A percentile compares a stretch with the other conserved stretches of the same genome.
These are phyloP conservation scores for Ophion ventricosus DNA, from an alignment of 2,888 invertebrate species.

Conservation along the genomic window DNA sequence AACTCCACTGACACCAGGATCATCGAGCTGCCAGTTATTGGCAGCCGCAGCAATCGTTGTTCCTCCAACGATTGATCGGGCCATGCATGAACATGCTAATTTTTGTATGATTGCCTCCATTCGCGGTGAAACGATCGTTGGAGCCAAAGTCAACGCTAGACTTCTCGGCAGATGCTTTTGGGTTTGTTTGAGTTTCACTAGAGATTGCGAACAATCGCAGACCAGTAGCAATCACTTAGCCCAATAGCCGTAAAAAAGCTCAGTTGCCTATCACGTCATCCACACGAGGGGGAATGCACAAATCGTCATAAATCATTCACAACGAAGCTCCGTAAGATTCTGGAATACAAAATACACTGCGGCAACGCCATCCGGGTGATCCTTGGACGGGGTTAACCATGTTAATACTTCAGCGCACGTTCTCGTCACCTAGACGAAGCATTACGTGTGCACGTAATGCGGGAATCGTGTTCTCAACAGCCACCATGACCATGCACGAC, in stretches of 20 bases:
- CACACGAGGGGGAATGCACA: not conserved
- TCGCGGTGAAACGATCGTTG: no score
- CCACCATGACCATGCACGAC: constrained; percentile 12
- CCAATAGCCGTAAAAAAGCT: not conserved
- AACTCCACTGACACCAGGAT: not conserved
- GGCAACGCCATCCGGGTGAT: constrained; percentile 10
- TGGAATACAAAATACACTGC: constrained; percentile 15
- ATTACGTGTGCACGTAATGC: constrained; percentile 14
- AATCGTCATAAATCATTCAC: constrained; percentile 41
- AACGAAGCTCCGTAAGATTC: constrained; percentile 17
- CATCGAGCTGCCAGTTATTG: not conserved
- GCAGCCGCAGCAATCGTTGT: not conserved
- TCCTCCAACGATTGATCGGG: not conserved
- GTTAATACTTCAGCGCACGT: constrained; percentile 46
- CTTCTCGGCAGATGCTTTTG: not conserved
- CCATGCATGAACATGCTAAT: not conserved
- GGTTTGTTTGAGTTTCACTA: not conserved
- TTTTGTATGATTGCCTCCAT: not conserved
- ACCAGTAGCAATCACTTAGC: not conserved
- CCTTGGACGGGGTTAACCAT: constrained; percentile 1
- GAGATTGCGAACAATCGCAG: not conserved
- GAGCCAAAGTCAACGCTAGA: not conserved
- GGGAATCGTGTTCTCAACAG: constrained; percentile 26
- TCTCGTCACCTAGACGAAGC: constrained; percentile 54
- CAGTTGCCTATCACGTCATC: constrained; percentile 5